phyloP scores from a whole-genome alignment of 2,797 vertebrate species.

The Scyliorhinus canicula region DNA sequence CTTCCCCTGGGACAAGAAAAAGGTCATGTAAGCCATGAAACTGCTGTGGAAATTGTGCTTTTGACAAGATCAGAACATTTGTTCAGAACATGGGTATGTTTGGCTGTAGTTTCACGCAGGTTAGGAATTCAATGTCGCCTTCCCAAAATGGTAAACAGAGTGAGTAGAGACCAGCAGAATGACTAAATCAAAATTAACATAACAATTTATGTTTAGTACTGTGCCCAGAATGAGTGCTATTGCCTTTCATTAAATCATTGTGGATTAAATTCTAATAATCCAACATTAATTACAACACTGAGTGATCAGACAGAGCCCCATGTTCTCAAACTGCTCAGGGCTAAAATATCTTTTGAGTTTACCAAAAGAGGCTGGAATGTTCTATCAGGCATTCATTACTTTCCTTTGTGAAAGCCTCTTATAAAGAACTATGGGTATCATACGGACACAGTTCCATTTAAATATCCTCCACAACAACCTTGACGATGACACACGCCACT shows the following conservation, averaged over 20 bases:
- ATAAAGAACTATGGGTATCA: background rate
- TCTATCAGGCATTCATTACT: background rate
- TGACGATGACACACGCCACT: background rate
- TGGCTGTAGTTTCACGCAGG: background rate
- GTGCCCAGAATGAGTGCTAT: background rate
- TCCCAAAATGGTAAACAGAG: background rate
- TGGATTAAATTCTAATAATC: background rate
- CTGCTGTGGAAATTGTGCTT: background rate
- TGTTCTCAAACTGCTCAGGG: background rate
- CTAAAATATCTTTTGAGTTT: background rate
- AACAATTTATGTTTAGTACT: background rate
- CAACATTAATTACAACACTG: background rate
- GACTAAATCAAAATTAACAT: constrained; percentile 7
- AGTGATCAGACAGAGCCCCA: background rate
- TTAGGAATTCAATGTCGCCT: background rate
- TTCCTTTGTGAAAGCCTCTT: background rate
- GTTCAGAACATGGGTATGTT: background rate
- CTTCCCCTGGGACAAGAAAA: background rate
- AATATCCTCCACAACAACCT: background rate
- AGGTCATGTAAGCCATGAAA: background rate
- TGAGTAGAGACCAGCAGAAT: background rate
- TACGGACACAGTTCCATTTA: background rate
- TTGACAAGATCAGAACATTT: constrained; percentile 21
- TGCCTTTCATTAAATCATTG: background rate
- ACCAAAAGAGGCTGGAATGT: background rate